Evolutionary conservation across 2,888 invertebrate species (phyloP), one percentile per base, ranked within the genome.

Genomic region (Brachyptera risi): DNA sequence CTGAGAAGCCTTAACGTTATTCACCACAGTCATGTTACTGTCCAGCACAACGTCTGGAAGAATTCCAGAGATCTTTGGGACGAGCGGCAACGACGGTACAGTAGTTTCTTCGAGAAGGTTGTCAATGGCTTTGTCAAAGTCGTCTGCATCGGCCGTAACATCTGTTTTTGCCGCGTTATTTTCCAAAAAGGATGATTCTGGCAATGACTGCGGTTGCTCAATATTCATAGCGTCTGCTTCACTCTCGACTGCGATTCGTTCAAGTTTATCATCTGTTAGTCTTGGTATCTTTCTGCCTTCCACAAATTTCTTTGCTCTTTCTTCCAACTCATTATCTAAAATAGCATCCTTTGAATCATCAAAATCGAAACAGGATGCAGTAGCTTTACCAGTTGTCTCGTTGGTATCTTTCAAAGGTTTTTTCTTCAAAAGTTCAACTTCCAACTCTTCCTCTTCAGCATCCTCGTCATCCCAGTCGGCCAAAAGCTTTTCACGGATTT

Each of bases 391-490:
- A 27, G 31, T 42, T 21, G 49, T 26, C 42, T 50, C 58, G 54
- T 21, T 27, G 3, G 26, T 31, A 11, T 24, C 40, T 27, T 62
- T 42, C 37, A 70, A 67, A 3, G 59, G 26, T 35, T 60, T 60
- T 26, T 60, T 60, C 27, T 63, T 63, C 0, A 63, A 38, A 23
- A 54, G 21, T 38, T 60, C 50, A 23, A 63, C 42, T 38, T 63
- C 65, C 11, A 65, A 59, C 65, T 72, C 68, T 68, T 74, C 73
- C 37, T 75, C 74, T 26, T 78, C 78, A 38, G 79, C 78, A 17
- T 79, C 80, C 62, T 80, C 84, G 68, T 89, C 89, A 65, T 84
- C 85, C 90, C 90, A 91, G 70, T 91, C 90, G 1, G 88, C 88
- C 61, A 90, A 74, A 44, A 90, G 76, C 67, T 86, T 83, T 60